These are phyloP conservation scores for Ceratosolen solmsi DNA, from an alignment of 1,140 invertebrate species.

Conservation along the genomic window DNA sequence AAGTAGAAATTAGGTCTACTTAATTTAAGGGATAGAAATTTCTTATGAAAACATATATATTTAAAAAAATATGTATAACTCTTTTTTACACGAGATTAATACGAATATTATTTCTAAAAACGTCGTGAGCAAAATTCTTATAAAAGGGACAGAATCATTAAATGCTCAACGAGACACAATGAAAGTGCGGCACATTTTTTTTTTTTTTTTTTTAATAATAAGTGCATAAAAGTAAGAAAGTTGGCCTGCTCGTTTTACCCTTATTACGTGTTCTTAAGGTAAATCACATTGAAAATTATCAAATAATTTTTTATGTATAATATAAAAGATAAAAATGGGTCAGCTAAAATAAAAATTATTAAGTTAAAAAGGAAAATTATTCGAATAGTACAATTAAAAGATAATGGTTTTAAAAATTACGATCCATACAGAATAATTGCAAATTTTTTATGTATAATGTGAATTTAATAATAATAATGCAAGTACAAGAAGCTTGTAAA, in stretches of 20 bases:
- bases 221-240: neutral
- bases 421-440: neutral
- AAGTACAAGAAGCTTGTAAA: neutral
- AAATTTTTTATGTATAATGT: neutral
- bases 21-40: no score
- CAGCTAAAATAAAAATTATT: neutral
- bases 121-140: no score
- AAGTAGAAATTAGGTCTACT: no score
- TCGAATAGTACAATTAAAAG: neutral
- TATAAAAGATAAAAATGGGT: neutral
- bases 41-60: no score
- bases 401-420: neutral
- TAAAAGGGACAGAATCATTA: slow-evolving; percentile 34
- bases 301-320: neutral
- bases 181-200: slow-evolving; percentile 30
- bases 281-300: slow-evolving; percentile 15
- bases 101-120: no score
- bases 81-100: no score
- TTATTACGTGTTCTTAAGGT: slow-evolving; percentile 24
- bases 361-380: neutral
- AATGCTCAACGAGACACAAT: slow-evolving; percentile 14
- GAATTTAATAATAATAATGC: neutral
- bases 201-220: no score
- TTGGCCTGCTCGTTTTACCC: slow-evolving; percentile 3
- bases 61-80: no score